A percentile compares a stretch with the other conserved stretches of the same genome.
These are phyloP conservation scores for Tridacna gigas DNA, from an alignment of 2,888 invertebrate genomes.

Conservation along the genomic window DNA sequence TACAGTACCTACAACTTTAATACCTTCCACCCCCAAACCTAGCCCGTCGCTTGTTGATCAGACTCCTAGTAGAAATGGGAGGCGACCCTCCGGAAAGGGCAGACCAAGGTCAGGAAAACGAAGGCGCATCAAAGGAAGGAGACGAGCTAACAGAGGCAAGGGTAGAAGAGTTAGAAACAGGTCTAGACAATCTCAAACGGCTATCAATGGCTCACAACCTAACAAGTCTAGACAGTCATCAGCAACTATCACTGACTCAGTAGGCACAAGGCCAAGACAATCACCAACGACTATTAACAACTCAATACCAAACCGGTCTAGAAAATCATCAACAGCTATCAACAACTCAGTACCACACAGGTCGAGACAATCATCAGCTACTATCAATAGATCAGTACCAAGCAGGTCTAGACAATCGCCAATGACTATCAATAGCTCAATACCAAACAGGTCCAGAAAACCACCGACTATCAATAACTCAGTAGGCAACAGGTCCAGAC, in stretches of 20 bases:
- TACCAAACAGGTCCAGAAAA: not conserved
- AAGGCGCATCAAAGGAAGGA: not conserved
- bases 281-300: not conserved
- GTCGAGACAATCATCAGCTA: too few species aligned
- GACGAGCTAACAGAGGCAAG: not conserved
- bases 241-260: too few species aligned
- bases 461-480: not conserved
- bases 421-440: not conserved
- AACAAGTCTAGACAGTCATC: too few species aligned
- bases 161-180: not conserved
- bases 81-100: not conserved
- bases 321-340: not conserved
- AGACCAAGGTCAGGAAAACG: not conserved
- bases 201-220: not conserved
- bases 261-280: not conserved
- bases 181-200: not conserved
- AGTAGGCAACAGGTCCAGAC: too few species aligned
- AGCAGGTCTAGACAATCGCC: not conserved
- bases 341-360: not conserved
- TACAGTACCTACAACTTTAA: not conserved
- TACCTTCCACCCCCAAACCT: not conserved
- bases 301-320: not conserved
- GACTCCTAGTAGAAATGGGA: slow-evolving; percentile 6
- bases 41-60: not conserved
- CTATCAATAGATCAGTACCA: too few species aligned